These are phyloP conservation scores for Corythoichthys haematopterus DNA, from an alignment of 2,113 vertebrate genomes.

Conservation along the genomic window DNA sequence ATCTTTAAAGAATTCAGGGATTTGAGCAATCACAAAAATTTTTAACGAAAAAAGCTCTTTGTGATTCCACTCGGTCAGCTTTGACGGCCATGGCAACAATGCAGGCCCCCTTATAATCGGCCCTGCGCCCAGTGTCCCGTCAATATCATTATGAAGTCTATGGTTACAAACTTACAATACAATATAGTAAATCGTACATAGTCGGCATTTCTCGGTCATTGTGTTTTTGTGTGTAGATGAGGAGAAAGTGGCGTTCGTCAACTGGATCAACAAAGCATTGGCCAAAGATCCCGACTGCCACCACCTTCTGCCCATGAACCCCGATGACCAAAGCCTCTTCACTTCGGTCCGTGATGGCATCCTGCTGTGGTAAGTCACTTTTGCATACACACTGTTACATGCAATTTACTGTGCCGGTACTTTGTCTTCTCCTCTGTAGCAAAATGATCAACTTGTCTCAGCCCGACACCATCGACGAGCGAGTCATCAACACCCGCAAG, in stretches of 20 bases:
- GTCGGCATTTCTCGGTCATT: not conserved
- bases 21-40: no score
- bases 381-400: constrained; percentile 3
- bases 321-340: constrained; percentile 82
- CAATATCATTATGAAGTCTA: no score
- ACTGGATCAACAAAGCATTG: constrained; percentile 96
- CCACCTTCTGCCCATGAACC: constrained; percentile 89
- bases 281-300: constrained; percentile 85
- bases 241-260: constrained; percentile 96
- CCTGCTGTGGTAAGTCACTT: constrained; percentile 81
- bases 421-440: constrained; percentile 67
- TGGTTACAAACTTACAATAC: no score
- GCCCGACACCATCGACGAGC: constrained; percentile 93
- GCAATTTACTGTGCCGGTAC: not conserved
- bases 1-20: no score
- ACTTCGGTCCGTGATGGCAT: constrained; percentile 89
- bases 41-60: no score
- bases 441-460: constrained; percentile 98
- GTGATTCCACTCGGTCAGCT: no score
- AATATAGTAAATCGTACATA: no score
- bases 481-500: constrained; percentile 95
- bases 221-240: constrained; percentile 77
- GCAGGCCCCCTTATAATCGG: no score
- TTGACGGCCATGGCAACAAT: no score
- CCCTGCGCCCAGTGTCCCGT: no score